Evolutionary conservation across 2,113 vertebrate genomes (phyloP).

Genomic region (Tringa solitaria): DNA sequence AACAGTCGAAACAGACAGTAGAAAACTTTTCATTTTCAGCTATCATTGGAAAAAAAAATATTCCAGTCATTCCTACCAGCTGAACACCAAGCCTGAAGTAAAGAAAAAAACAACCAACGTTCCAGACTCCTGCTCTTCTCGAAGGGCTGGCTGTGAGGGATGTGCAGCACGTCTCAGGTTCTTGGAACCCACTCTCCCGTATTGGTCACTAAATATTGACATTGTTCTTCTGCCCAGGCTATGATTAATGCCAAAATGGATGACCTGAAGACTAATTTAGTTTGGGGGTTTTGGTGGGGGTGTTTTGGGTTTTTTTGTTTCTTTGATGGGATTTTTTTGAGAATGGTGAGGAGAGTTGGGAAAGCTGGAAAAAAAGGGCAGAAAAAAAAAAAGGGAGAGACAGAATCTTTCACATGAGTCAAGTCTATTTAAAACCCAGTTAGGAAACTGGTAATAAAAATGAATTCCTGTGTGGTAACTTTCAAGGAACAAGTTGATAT

Average conservation of each 20-base stretch:
- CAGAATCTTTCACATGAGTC: background rate
- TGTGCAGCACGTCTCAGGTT: fast-evolving
- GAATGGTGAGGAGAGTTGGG: background rate
- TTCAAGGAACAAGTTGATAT: background rate
- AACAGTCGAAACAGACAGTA: background rate
- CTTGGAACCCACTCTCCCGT: background rate
- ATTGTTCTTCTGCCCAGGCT: background rate
- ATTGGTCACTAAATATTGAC: background rate
- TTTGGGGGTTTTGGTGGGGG: background rate
- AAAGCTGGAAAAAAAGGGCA: background rate
- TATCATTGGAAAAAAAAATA: background rate
- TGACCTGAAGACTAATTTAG: background rate
- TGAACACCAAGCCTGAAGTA: background rate
- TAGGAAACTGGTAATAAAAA: background rate
- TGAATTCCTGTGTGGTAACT: background rate
- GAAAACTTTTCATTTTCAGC: background rate
- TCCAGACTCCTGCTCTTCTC: background rate
- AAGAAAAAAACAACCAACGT: background rate
- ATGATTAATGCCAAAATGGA: background rate
- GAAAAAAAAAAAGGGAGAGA: background rate
- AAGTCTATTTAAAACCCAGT: background rate
- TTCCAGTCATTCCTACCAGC: background rate
- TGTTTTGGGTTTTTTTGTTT: background rate
- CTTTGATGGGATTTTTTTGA: background rate
- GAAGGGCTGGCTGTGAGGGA: background rate